Base-by-base conservation (phyloP, 2,113 vertebrate genomes). In the Formicarius rufipectus region DNA sequence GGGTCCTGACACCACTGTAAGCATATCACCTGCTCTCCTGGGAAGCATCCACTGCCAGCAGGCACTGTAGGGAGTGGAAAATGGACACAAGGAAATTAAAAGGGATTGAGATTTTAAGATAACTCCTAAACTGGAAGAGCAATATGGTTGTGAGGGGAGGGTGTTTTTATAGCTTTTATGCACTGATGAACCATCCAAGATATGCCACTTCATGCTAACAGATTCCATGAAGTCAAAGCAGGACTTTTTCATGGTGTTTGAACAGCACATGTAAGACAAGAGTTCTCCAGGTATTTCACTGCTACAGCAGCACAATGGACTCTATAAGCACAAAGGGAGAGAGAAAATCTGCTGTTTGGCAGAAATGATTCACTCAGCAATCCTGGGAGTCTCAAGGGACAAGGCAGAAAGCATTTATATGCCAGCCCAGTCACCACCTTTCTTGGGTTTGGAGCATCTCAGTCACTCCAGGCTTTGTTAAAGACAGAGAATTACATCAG, bases 21-120 rank as follows among this genome's bases (percentile, higher is more conserved):
- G 24, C 24, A 33, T 9, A 9, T 13, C 7, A 3, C 28, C 10
- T 25, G 11, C 40, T 73, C 37, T 45, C 35, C 33, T 1, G 0
- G 10, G 14, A 4, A 0, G 33, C 21, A 25, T 40, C 37, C 33
- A 30, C 9, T 25, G 27, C 53, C 3, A 2, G 10, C 22, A 30
- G 22, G 39, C 5, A 3, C 30, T 2, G 4, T 9, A 22, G 13
- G 3, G 7, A 69, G 37, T 0, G 1, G 21, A 60, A 77, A 86
- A 72, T 2, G 4, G 27, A 58, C 12, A 31, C 9, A 39, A 42
- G 49, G 39, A 79, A 39, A 69, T 47, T 16, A 17, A 64, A 69
- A 59, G 17, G 3, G 27, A 10, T 69, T 63, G 24, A 67, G 33
- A 35, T 68, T 73, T 60, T 58, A 77, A 59, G 4, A 44, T 18